Evolutionary conservation across 2,113 vertebrate species (phyloP).

Genomic region (Chaetodon trifascialis): DNA sequence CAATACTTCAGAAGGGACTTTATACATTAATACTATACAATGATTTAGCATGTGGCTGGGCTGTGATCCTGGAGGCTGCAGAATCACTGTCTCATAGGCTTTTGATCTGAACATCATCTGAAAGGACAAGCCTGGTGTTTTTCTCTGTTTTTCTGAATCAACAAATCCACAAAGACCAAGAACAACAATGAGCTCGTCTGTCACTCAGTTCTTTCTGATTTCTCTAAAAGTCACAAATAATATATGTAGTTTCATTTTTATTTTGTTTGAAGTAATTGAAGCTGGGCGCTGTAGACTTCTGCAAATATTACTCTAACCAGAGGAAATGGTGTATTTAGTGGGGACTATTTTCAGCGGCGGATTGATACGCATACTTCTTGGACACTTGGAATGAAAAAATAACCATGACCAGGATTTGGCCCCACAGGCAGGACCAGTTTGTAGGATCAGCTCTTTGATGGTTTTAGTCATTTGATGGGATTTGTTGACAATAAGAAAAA

Average conservation of each 20-base stretch:
- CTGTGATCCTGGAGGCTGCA: neutral
- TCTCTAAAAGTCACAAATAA: neutral
- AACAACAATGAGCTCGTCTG: neutral
- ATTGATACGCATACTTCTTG: neutral
- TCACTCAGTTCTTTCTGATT: neutral
- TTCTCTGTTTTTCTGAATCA: constrained; percentile 2
- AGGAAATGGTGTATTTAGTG: neutral
- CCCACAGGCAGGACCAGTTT: neutral
- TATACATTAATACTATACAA: neutral
- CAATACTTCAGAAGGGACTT: neutral
- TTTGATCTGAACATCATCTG: neutral
- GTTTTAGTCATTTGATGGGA: constrained; percentile 22
- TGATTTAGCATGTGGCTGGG: neutral
- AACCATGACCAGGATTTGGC: neutral
- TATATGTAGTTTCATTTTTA: neutral
- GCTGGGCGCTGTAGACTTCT: neutral
- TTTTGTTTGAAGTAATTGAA: neutral
- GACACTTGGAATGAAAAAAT: neutral
- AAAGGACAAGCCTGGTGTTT: neutral
- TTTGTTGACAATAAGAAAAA: constrained; percentile 8
- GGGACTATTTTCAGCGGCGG: neutral
- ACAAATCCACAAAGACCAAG: constrained; percentile 13
- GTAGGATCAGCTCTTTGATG: neutral
- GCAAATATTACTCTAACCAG: neutral
- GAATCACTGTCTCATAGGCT: neutral